A percentile compares a stretch with the other conserved stretches of the same genome.
phyloP scores from a whole-genome alignment of 1,140 invertebrate genomes.

The Drosophila sturtevanti region DNA sequence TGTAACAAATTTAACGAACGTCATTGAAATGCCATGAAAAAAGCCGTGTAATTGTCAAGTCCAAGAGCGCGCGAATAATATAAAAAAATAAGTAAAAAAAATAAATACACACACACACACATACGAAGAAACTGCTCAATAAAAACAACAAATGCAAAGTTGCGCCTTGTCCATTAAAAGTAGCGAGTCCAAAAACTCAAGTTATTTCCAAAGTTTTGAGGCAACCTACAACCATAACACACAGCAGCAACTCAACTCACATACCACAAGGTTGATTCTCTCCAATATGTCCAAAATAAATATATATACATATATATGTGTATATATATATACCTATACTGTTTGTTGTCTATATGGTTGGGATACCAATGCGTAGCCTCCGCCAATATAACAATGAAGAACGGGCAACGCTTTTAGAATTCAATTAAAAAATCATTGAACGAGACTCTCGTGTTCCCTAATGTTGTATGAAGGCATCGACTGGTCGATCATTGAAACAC shows the following conservation, averaged over 20 bases:
- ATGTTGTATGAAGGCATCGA: conserved; percentile 11
- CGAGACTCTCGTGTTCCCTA: conserved; percentile 49
- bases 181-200: conserved; percentile 50
- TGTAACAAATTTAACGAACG: conserved; percentile 80
- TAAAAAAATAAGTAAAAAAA: conserved; percentile 11
- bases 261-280: conserved; percentile 72
- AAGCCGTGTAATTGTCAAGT: conserved; percentile 80
- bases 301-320: conserved; percentile 7
- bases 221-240: background rate
- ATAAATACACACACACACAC: conserved; percentile 12
- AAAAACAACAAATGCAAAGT: conserved; percentile 48
- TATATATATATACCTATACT: conserved; percentile 14
- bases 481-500: background rate
- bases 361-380: conserved; percentile 70
- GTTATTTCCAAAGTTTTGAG: conserved; percentile 36
- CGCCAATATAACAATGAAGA: conserved; percentile 44
- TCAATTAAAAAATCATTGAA: conserved; percentile 80
- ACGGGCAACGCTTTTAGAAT: conserved; percentile 78
- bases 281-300: conserved; percentile 18
- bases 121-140: conserved; percentile 53
- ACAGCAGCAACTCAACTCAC: conserved; percentile 26
- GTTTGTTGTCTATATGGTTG: conserved; percentile 10
- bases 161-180: conserved; percentile 67
- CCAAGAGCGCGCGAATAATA: conserved; percentile 75
- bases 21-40: conserved; percentile 72